phyloP scores from a whole-genome alignment of 1,140 invertebrate species.

The Sarcophaga bullata region DNA sequence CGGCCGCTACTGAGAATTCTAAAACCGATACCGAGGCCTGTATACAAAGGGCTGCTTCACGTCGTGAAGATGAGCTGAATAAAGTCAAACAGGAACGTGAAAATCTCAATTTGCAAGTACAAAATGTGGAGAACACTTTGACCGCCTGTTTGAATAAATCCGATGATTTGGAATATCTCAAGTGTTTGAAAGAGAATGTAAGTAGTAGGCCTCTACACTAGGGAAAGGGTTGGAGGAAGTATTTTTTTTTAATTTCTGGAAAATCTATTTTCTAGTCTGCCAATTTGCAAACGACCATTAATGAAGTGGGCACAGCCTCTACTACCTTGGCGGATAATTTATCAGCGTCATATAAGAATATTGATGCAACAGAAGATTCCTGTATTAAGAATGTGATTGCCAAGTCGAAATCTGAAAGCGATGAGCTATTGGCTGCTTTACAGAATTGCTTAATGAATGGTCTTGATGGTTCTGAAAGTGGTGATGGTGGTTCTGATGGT shows the following conservation, averaged over 20 bases:
- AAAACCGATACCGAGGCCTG: slow-evolving; percentile 25
- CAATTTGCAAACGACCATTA: slow-evolving; percentile 16
- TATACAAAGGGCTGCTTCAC: background rate
- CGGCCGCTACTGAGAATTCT: background rate
- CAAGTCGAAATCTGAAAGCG: slow-evolving; percentile 8
- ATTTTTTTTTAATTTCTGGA: background rate
- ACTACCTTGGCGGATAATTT: background rate
- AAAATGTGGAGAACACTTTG: background rate
- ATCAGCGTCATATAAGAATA: background rate
- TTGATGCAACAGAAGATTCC: background rate
- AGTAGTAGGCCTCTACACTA: no score
- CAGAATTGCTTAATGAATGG: slow-evolving; percentile 33
- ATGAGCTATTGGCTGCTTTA: background rate
- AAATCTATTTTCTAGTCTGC: background rate
- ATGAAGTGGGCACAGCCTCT: background rate
- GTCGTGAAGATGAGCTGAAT: slow-evolving; percentile 30
- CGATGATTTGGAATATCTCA: slow-evolving; percentile 6
- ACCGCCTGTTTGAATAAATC: background rate
- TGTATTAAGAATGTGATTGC: slow-evolving; percentile 3
- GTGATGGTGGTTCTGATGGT: background rate
- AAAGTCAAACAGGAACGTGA: background rate
- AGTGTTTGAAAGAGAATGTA: slow-evolving; percentile 29
- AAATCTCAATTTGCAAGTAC: background rate
- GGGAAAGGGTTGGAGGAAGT: background rate
- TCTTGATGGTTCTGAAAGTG: slow-evolving; percentile 8